These are phyloP conservation scores for Rhabdomys dilectus DNA, from an alignment of 2,113 vertebrate genomes.

Conservation along the genomic window DNA sequence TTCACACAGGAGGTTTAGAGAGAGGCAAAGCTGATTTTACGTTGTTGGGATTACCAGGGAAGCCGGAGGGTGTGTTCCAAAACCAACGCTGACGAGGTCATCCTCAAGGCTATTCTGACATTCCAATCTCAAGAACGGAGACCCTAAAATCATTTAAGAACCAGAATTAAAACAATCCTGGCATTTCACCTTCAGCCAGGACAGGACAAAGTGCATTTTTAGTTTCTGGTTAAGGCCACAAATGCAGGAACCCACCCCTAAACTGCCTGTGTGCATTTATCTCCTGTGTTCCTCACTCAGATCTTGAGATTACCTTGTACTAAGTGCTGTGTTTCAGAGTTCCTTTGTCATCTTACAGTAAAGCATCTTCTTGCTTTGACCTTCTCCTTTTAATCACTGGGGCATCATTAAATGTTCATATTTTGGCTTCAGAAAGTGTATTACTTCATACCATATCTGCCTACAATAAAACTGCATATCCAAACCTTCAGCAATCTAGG, in stretches of 20 bases:
- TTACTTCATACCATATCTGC: neutral
- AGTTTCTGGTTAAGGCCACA: no score
- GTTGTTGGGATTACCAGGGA: neutral
- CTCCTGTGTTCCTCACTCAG: no score
- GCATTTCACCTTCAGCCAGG: neutral
- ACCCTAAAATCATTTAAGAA: neutral
- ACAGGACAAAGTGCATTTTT: neutral
- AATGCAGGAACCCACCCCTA: neutral
- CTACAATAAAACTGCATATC: neutral
- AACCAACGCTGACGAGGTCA: neutral
- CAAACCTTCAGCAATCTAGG: neutral
- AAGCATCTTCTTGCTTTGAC: neutral
- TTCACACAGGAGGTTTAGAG: neutral
- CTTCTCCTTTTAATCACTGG: neutral
- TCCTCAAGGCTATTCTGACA: neutral
- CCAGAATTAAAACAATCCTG: neutral
- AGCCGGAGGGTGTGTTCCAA: neutral
- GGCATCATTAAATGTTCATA: neutral
- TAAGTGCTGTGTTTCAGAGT: neutral
- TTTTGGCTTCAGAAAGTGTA: neutral
- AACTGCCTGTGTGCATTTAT: fast-evolving
- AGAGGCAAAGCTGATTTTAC: neutral
- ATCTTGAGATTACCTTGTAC: neutral
- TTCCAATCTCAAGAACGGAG: neutral
- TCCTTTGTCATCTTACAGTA: neutral